Percentiles rank a stretch among this genome's conserved stretches.
Evolutionary conservation across 2,797 vertebrate species (phyloP).

Genomic region (Thunnus albacares): DNA sequence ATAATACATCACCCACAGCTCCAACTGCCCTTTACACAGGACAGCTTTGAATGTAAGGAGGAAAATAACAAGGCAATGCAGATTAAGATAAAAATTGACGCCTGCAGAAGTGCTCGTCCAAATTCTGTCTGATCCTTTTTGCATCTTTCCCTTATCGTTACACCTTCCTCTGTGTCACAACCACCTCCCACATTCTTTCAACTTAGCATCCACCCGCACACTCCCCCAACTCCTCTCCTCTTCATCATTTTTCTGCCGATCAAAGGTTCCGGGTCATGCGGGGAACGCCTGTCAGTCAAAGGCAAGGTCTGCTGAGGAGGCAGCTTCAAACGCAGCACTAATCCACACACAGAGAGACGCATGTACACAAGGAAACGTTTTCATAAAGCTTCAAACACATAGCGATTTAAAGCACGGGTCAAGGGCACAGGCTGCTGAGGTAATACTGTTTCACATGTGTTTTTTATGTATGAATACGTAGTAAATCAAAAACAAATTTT

Average conservation of each 20-base stretch:
- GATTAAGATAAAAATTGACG: slow-evolving; percentile 18
- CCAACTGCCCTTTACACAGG: background rate
- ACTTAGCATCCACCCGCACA: slow-evolving; percentile 25
- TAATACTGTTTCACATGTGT: slow-evolving; percentile 8
- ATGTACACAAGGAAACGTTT: background rate
- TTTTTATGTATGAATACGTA: background rate
- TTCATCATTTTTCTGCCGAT: slow-evolving; percentile 48
- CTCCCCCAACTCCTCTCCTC: slow-evolving; percentile 1
- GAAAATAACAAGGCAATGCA: slow-evolving; percentile 6
- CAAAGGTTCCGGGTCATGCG: slow-evolving; percentile 34
- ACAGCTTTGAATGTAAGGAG: slow-evolving; percentile 7
- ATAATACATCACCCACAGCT: slow-evolving; percentile 7
- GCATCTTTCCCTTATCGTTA: background rate
- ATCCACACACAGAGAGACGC: slow-evolving; percentile 1
- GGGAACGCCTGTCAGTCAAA: slow-evolving; percentile 56
- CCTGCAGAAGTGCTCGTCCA: background rate
- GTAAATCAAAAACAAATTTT: background rate
- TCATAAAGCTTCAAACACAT: slow-evolving; percentile 34
- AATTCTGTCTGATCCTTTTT: slow-evolving; percentile 10
- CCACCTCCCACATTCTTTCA: slow-evolving; percentile 42
- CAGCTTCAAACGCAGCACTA: slow-evolving; percentile 27
- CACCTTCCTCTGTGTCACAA: slow-evolving; percentile 8
- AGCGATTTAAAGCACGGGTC: slow-evolving; percentile 6
- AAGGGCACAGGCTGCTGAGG: slow-evolving; percentile 11
- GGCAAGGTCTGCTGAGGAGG: slow-evolving; percentile 28